Percentiles rank a stretch among this genome's conserved stretches.
These are phyloP conservation scores for Gracilinanus agilis DNA, from an alignment of 2,113 vertebrate genomes.

Conservation along the genomic window DNA sequence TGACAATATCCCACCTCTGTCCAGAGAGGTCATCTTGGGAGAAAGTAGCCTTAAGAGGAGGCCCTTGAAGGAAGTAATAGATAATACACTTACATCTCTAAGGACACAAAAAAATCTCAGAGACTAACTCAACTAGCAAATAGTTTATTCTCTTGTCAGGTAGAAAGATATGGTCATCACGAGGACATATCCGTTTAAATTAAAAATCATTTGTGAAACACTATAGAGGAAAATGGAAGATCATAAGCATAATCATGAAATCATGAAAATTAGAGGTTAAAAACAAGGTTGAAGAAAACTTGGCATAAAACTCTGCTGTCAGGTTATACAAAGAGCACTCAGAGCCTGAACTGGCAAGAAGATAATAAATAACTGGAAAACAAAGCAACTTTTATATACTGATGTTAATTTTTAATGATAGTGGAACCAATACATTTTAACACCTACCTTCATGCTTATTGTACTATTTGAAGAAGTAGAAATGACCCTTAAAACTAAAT, in stretches of 20 bases:
- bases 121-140: neutral
- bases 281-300: neutral
- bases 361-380: neutral
- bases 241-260: neutral
- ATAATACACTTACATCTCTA: neutral
- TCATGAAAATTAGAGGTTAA: neutral
- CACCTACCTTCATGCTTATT: neutral
- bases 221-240: neutral
- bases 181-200: neutral
- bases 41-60: no score
- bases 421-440: neutral
- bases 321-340: neutral
- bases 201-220: neutral
- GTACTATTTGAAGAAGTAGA: neutral
- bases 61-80: neutral
- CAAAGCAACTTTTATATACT: neutral
- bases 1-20: no score
- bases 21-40: no score
- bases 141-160: neutral
- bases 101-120: neutral
- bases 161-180: neutral
- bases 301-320: neutral
- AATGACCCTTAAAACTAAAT: neutral
- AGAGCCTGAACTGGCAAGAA: neutral
- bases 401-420: neutral